Conservation (phyloP, 2,113 vertebrate species). For the Todiramphus chloris region DNA sequence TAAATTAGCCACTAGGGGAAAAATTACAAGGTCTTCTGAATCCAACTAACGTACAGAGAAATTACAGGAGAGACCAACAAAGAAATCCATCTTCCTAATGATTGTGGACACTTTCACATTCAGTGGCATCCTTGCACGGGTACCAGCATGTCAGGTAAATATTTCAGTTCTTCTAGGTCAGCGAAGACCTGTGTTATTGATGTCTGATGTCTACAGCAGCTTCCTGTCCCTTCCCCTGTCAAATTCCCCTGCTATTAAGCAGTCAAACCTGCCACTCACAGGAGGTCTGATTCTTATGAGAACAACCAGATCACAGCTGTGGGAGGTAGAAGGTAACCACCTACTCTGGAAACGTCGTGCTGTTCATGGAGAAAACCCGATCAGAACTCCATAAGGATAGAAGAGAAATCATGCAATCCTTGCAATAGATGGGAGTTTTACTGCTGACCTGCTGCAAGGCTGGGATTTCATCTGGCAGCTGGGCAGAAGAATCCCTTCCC, state of each 20-base stretch:
- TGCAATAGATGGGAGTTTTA: background rate
- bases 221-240: background rate
- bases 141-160: background rate
- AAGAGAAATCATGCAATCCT: background rate
- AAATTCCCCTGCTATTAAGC: background rate
- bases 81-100: background rate
- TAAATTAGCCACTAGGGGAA: background rate
- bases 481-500: background rate
- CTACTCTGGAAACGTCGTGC: accelerated
- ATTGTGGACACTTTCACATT: background rate
- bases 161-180: background rate
- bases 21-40: background rate
- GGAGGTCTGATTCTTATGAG: background rate
- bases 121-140: background rate
- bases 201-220: background rate
- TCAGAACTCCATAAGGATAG: background rate
- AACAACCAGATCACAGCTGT: background rate
- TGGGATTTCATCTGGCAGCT: background rate
- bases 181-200: background rate
- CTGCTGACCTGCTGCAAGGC: background rate
- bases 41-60: background rate
- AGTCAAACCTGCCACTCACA: background rate
- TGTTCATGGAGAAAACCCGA: background rate
- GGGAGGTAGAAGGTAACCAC: background rate
- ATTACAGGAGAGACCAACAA: background rate